phyloP scores from a whole-genome alignment of 2,888 invertebrate genomes.

The Pammene aurita region DNA sequence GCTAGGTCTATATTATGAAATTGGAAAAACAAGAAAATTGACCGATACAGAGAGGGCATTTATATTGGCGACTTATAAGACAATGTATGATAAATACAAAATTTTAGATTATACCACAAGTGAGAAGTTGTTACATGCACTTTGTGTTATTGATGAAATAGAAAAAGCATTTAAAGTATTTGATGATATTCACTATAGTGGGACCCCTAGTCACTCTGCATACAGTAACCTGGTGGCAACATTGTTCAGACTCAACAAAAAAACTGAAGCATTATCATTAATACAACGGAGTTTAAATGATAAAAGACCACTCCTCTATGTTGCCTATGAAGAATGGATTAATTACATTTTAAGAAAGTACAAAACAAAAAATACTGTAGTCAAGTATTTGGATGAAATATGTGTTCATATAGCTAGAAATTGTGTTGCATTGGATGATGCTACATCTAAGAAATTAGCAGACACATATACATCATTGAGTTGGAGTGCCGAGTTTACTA shows the following conservation, averaged over 20 bases:
- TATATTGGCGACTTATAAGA: conserved; percentile 79
- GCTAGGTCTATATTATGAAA: conserved; percentile 79
- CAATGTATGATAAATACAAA: conserved; percentile 79
- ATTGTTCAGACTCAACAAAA: conserved; percentile 83
- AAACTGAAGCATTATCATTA: conserved; percentile 83
- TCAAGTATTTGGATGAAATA: conserved; percentile 81
- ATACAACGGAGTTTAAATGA: conserved; percentile 81
- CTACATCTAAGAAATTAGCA: conserved; percentile 60
- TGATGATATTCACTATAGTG: conserved; percentile 81
- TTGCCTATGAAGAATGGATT: conserved; percentile 81
- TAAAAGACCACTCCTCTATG: conserved; percentile 69
- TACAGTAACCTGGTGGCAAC: conserved; percentile 82
- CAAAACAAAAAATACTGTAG: conserved; percentile 61
- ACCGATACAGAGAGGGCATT: conserved; percentile 76
- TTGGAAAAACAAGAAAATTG: conserved; percentile 58
- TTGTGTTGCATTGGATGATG: conserved; percentile 61
- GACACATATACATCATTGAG: conserved; percentile 58
- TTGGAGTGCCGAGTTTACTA: conserved; percentile 64
- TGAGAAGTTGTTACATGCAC: conserved; percentile 84
- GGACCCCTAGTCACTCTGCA: conserved; percentile 70
- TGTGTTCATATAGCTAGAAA: conserved; percentile 81
- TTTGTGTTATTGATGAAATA: conserved; percentile 87
- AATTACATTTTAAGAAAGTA: conserved; percentile 70
- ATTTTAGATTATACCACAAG: conserved; percentile 84
- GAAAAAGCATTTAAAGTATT: conserved; percentile 83